Conservation (phyloP, 1,140 invertebrate species). For the Atopsyche davidsoni region DNA sequence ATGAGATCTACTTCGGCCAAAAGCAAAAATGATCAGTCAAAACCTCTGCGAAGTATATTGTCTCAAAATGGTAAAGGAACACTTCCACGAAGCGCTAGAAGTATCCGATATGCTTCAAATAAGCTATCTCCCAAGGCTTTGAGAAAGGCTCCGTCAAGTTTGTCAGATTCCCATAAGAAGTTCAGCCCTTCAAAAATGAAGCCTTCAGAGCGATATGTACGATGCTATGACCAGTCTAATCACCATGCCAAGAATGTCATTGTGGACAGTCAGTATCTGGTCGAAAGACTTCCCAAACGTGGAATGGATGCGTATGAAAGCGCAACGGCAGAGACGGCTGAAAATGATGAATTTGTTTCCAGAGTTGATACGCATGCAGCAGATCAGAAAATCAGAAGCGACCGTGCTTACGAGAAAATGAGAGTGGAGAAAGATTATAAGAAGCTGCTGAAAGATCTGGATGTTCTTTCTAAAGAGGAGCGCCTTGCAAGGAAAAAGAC, state of each 20-base stretch:
- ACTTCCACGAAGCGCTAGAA: too few relatives aligned
- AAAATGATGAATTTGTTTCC: constrained; percentile 4
- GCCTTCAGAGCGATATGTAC: not conserved
- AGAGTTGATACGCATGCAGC: constrained; percentile 13
- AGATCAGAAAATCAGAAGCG: constrained; percentile 35
- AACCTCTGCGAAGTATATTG: constrained; percentile 12
- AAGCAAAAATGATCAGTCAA: too few relatives aligned
- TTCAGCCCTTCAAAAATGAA: too few relatives aligned
- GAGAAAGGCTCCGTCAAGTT: too few relatives aligned
- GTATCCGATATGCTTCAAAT: too few relatives aligned
- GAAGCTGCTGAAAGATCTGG: constrained; percentile 42
- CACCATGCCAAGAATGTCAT: constrained; percentile 34
- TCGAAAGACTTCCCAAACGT: constrained; percentile 29
- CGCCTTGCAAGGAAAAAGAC: constrained; percentile 32
- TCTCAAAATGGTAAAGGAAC: too few relatives aligned
- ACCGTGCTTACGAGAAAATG: constrained; percentile 39
- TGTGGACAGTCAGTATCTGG: constrained; percentile 30
- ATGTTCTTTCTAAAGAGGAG: constrained; percentile 38
- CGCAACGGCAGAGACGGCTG: constrained; percentile 36
- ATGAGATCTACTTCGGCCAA: too few relatives aligned
- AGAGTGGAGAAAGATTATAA: constrained; percentile 43
- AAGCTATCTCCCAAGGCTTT: too few relatives aligned
- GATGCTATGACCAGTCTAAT: constrained; percentile 12
- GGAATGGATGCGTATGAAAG: constrained; percentile 41
- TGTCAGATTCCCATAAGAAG: too few relatives aligned